phyloP scores from a whole-genome alignment of 2,797 vertebrate genomes.

The Lerista edwardsae region DNA sequence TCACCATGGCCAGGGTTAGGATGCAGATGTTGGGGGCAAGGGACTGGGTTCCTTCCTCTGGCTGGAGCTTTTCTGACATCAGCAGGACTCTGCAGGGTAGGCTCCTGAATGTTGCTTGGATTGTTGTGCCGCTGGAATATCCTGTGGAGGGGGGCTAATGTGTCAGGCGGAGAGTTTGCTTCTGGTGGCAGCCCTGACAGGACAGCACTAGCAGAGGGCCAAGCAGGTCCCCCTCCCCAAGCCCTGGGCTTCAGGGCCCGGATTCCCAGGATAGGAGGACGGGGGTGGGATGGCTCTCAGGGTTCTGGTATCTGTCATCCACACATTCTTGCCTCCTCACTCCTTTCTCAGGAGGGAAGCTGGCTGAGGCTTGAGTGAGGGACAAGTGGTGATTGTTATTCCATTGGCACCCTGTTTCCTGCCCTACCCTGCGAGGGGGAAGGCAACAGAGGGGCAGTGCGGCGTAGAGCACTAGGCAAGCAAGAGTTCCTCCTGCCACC shows the following conservation, averaged over 20 bases:
- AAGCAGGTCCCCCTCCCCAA: not conserved
- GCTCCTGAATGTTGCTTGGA: not conserved
- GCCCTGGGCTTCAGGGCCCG: too few species aligned
- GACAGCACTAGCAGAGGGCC: not conserved
- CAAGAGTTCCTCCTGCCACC: not conserved
- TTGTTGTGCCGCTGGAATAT: not conserved
- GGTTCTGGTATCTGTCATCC: accelerated
- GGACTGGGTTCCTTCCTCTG: conserved; percentile 1
- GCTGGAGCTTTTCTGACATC: not conserved
- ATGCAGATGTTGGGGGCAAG: conserved; percentile 68
- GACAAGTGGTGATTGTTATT: not conserved
- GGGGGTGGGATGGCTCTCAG: accelerated
- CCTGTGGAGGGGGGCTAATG: not conserved
- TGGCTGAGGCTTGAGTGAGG: accelerated
- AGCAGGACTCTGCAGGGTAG: conserved; percentile 15
- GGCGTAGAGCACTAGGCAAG: too few species aligned
- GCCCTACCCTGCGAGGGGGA: not conserved
- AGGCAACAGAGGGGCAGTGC: too few species aligned
- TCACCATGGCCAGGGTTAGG: conserved; percentile 75
- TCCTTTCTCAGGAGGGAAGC: conserved; percentile 59
- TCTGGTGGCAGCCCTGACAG: not conserved
- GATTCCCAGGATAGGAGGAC: accelerated
- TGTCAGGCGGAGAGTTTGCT: not conserved
- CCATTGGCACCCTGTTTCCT: not conserved
- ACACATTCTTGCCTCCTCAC: accelerated